Base-by-base conservation (phyloP, 2,888 invertebrate species). In the Yponomeuta evonymella region DNA sequence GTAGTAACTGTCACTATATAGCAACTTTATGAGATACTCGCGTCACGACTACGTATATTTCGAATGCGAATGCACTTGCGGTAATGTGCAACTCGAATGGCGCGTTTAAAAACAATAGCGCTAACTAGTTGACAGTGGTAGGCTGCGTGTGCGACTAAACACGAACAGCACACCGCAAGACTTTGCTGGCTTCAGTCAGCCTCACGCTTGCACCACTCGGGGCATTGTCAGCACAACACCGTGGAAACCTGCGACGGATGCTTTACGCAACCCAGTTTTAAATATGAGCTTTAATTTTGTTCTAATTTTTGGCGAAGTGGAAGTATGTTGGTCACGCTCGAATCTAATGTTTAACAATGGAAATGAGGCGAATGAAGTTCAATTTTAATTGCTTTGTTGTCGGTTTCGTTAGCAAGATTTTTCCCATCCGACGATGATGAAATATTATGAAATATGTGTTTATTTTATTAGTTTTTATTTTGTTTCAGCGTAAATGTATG, bases 211-310 rank as follows among this genome's bases (percentile, higher is more conserved):
- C 90, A 89, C 88, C 87, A 87, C 83, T 82, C 48, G 30, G 83
- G 81, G 81, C 87, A 89, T 88, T 90, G 90, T 90, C 85, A 81
- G 86, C 83, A 83, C 78, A 86, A 79, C 78, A 83, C 86, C 89
- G 90, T 90, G 89, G 89, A 87, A 91, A 88, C 87, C 81, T 79
- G 78, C 78, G 78, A 82, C 81, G 76, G 79, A 80, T 77, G 76
- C 78, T 88, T 91, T 90, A 85, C 90, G 90, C 89, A 91, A 91
- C 78, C 36, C 48, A 4, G 33, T 65, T 23, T 48, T n/a, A 23
- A 48, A n/a, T 64, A 10, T 64, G 9, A 64, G 30, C 64, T 64
- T 64, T 30, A 23, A 64, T 64, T 11, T 64, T 29, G 64, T 10
- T 64, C 30, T 64, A 64, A 30, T 64, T 64, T 64, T 64, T 29